A percentile compares a stretch with the other conserved stretches of the same genome.
Conservation (phyloP, 1,140 invertebrate genomes). For the Cotesia vestalis region DNA sequence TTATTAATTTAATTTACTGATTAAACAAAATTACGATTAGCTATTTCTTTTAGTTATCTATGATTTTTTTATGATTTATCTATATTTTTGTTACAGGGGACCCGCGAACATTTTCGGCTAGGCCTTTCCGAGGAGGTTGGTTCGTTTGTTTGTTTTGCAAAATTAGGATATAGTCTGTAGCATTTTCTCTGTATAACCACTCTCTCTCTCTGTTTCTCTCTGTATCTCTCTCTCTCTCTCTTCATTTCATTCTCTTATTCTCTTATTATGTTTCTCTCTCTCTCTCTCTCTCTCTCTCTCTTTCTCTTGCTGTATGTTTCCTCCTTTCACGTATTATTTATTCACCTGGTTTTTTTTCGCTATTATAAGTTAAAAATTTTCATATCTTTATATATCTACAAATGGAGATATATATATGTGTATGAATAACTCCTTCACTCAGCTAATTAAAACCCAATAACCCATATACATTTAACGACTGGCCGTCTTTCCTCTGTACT, state of each 20-base stretch:
- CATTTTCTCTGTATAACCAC: constrained; percentile 40
- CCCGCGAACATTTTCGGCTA: constrained; percentile 63
- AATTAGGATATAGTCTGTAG: constrained; percentile 59
- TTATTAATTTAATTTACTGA: constrained; percentile 4
- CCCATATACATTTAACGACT: too few species aligned
- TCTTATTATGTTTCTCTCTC: background rate
- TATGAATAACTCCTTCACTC: too few species aligned
- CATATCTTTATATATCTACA: too few species aligned
- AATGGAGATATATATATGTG: too few species aligned
- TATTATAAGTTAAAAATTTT: too few species aligned
- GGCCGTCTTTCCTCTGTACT: too few species aligned
- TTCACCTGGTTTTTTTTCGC: too few species aligned
- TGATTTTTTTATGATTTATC: constrained; percentile 62
- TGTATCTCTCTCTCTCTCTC: constrained; percentile 38
- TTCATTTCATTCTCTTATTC: constrained; percentile 35
- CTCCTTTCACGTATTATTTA: background rate
- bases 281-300: background rate
- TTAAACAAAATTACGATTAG: constrained; percentile 39
- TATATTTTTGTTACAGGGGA: constrained; percentile 65
- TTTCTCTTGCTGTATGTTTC: background rate
- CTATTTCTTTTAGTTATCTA: constrained; percentile 51
- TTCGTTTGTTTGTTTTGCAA: constrained; percentile 60
- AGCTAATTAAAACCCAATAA: too few species aligned
- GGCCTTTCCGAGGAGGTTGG: constrained; percentile 65
- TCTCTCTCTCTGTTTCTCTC: constrained; percentile 41